A percentile compares a stretch with the other conserved stretches of the same genome.
Conservation (phyloP, 2,797 vertebrate species). For the Staurois parvus region DNA sequence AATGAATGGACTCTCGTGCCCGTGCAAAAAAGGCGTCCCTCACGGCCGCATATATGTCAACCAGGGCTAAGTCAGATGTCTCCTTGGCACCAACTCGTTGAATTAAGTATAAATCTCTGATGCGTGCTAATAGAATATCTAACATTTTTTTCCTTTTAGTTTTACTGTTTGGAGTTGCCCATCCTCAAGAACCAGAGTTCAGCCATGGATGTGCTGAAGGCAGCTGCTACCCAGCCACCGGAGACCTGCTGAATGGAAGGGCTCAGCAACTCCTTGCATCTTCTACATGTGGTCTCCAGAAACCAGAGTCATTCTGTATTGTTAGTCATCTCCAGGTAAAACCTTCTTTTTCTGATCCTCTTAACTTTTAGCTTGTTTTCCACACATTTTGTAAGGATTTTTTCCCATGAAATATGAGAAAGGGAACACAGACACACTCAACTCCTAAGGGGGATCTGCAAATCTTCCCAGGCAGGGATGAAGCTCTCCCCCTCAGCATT, state of each 20-base stretch:
- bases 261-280: constrained; percentile 84
- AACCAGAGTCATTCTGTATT: constrained; percentile 91
- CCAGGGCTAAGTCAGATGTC: neutral
- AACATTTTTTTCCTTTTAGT: constrained; percentile 23
- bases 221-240: constrained; percentile 96
- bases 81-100: neutral
- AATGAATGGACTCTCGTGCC: too few species aligned
- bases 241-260: constrained; percentile 93
- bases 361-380: neutral
- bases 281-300: constrained; percentile 87
- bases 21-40: too few species aligned
- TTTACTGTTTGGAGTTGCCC: constrained; percentile 73
- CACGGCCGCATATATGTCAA: too few species aligned
- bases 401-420: constrained; percentile 57
- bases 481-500: constrained; percentile 54
- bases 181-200: constrained; percentile 82
- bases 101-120: neutral
- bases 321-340: constrained; percentile 97
- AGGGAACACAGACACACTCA: constrained; percentile 17
- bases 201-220: constrained; percentile 92
- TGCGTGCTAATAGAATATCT: neutral
- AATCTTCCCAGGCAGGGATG: constrained; percentile 53
- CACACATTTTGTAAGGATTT: neutral
- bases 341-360: neutral
- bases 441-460: constrained; percentile 51